Conservation (phyloP, 1,140 invertebrate species). For the Lutraria rhynchaena region DNA sequence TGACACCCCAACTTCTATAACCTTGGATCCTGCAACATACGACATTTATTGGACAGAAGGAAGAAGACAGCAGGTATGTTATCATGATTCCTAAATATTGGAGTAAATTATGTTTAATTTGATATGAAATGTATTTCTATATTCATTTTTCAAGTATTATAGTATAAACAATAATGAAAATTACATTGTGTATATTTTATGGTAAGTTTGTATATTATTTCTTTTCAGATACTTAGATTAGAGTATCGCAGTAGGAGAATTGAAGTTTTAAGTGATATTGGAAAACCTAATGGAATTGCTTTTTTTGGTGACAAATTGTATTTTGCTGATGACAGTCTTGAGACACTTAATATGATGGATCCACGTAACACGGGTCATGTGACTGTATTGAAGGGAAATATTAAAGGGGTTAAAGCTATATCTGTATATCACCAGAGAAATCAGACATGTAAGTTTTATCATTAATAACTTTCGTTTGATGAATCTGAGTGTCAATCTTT, state of each 20-base stretch:
- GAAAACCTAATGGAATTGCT: constrained; percentile 89
- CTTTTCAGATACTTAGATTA: constrained; percentile 58
- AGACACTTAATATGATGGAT: constrained; percentile 66
- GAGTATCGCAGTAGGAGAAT: background rate
- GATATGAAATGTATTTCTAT: too few species aligned
- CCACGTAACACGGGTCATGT: constrained; percentile 27
- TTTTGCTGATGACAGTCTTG: constrained; percentile 92
- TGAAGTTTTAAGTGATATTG: constrained; percentile 55
- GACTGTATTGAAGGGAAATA: constrained; percentile 57
- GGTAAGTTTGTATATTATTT: constrained; percentile 10
- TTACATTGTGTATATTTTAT: too few species aligned
- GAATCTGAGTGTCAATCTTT: too few species aligned
- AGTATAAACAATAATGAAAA: too few species aligned
- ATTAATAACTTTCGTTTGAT: too few species aligned
- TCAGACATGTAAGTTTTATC: constrained; percentile 55
- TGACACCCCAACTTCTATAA: constrained; percentile 66
- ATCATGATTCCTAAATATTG: too few species aligned
- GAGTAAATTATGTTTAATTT: too few species aligned
- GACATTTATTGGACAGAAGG: constrained; percentile 79
- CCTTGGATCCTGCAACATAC: constrained; percentile 69
- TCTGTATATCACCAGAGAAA: constrained; percentile 69
- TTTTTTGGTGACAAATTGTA: constrained; percentile 93
- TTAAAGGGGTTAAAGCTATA: constrained; percentile 58
- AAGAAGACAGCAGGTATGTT: constrained; percentile 70
- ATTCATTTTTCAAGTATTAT: too few species aligned